Conservation (phyloP, 2,888 invertebrate genomes). For the Aethes cnicana region DNA sequence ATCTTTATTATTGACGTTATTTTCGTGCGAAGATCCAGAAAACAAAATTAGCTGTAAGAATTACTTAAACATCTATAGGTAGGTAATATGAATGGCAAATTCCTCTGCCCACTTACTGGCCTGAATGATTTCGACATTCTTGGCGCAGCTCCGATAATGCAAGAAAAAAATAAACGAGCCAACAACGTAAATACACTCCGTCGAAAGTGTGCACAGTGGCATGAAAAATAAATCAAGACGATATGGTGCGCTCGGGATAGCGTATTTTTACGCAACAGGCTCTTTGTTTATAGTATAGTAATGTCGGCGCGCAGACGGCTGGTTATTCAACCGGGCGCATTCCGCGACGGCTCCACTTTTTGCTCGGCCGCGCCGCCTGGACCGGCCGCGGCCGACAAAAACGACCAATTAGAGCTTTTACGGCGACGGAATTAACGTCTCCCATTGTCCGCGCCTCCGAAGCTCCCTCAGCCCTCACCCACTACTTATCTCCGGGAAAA, state of each 20-base stretch:
- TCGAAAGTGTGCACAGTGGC: conserved; percentile 62
- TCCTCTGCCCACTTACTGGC: conserved; percentile 78
- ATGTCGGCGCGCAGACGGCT: conserved; percentile 62
- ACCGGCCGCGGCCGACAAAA: conserved; percentile 42
- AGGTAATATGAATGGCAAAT: conserved; percentile 76
- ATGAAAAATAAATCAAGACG: conserved; percentile 71
- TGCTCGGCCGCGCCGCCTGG: conserved; percentile 58
- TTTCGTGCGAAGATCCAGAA: too few relatives aligned
- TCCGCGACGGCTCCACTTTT: conserved; percentile 78
- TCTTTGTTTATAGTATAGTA: conserved; percentile 71
- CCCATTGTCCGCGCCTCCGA: conserved; percentile 54
- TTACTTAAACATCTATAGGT: conserved; percentile 53
- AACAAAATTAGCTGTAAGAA: conserved; percentile 34
- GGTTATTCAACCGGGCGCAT: conserved; percentile 80
- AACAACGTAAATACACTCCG: conserved; percentile 72
- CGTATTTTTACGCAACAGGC: conserved; percentile 79
- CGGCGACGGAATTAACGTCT: conserved; percentile 68
- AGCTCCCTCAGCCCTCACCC: conserved; percentile 13
- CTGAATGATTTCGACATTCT: conserved; percentile 82
- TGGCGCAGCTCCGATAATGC: conserved; percentile 78
- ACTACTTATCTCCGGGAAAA: conserved; percentile 42
- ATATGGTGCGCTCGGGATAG: conserved; percentile 63
- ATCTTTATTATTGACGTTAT: too few relatives aligned
- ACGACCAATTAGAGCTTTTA: conserved; percentile 76
- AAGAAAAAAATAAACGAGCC: conserved; percentile 73